Percentiles rank a stretch among this genome's conserved stretches.
phyloP scores from a whole-genome alignment of 2,888 invertebrate species.

The Tetranychus truncatus region DNA sequence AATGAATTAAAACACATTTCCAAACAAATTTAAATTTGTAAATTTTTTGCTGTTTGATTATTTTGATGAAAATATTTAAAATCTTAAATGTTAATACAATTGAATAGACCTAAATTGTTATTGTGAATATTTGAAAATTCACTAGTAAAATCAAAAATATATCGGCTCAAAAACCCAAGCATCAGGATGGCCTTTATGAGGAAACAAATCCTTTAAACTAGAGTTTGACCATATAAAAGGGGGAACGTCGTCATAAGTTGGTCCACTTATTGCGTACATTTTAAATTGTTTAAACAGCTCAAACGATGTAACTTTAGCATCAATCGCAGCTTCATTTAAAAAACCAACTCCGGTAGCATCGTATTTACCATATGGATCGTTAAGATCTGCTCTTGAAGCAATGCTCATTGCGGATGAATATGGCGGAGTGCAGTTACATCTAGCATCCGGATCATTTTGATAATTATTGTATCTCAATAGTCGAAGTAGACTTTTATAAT shows the following conservation, averaged over 20 bases:
- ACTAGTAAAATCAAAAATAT: constrained; percentile 29
- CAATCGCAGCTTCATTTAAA: constrained; percentile 19
- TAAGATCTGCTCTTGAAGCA: constrained; percentile 20
- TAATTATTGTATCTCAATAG: constrained; percentile 33
- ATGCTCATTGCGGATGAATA: constrained; percentile 17
- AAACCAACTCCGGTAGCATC: constrained; percentile 7
- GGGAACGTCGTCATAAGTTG: constrained; percentile 18
- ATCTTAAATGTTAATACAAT: too few relatives aligned
- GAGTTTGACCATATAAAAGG: constrained; percentile 19
- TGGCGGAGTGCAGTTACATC: constrained; percentile 21
- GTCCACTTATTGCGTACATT: constrained; percentile 20
- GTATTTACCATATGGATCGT: constrained; percentile 20
- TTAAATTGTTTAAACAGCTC: constrained; percentile 13
- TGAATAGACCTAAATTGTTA: too few relatives aligned
- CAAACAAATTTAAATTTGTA: too few relatives aligned
- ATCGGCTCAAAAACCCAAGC: constrained; percentile 49
- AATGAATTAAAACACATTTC: too few relatives aligned
- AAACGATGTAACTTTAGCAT: constrained; percentile 18
- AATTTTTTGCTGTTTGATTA: too few relatives aligned
- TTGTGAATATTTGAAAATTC: constrained; percentile 31
- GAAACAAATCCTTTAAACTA: background rate
- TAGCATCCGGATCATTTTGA: constrained; percentile 20
- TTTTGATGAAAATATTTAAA: too few relatives aligned
- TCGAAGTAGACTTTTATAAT: constrained; percentile 30
- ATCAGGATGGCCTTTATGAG: constrained; percentile 54